Evolutionary conservation across 37 sponge, comb jelly and placozoan species (phyloP).

Genomic region (Beroe forskalii): DNA sequence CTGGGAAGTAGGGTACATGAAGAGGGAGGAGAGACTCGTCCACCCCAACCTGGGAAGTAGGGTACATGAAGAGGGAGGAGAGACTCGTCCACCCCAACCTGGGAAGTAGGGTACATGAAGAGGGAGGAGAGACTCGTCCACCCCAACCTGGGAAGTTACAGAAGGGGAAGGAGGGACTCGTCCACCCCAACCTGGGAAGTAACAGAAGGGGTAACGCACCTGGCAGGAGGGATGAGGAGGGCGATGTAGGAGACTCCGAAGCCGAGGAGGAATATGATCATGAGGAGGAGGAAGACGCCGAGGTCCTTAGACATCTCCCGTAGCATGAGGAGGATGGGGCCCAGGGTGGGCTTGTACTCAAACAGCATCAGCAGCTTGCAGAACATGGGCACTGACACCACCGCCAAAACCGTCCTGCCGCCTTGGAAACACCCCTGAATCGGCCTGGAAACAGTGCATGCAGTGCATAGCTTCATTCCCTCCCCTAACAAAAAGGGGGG

Average conservation of each 20-base stretch:
- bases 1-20: too few species aligned
- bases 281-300: constrained; percentile 30
- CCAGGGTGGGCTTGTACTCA: constrained; percentile 41
- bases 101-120: too few species aligned
- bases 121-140: too few species aligned
- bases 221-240: neutral
- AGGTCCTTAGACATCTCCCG: constrained; percentile 31
- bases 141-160: too few species aligned
- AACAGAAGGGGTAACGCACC: neutral
- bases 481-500: too few species aligned
- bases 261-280: constrained; percentile 10
- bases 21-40: too few species aligned
- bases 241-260: constrained; percentile 25
- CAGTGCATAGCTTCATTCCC: too few species aligned
- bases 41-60: too few species aligned
- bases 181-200: too few species aligned
- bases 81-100: too few species aligned
- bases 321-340: constrained; percentile 28
- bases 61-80: too few species aligned
- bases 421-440: neutral
- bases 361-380: constrained; percentile 14
- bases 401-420: neutral
- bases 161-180: too few species aligned
- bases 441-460: neutral
- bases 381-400: constrained; percentile 9